A percentile compares a stretch with the other conserved stretches of the same genome.
phyloP scores from a whole-genome alignment of 2,888 invertebrate species.

The Galerucella pusilla region DNA sequence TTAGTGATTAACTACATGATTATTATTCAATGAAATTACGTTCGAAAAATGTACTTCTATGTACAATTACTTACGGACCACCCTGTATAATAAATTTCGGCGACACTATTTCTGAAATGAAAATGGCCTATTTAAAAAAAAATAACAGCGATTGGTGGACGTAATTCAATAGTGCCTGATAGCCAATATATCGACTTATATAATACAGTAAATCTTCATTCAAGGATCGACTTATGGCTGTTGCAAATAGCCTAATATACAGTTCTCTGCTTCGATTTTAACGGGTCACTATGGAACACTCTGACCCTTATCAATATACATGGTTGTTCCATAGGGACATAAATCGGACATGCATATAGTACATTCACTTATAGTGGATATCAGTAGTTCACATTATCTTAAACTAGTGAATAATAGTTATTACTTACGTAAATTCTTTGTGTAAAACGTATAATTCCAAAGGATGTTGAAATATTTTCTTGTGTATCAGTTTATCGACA shows the following conservation, averaged over 20 bases:
- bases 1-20: too few species aligned
- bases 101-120: not conserved
- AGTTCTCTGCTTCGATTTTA: conserved; percentile 44
- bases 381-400: not conserved
- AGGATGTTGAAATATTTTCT: too few species aligned
- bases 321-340: conserved; percentile 33
- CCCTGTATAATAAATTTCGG: not conserved
- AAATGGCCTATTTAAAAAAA: not conserved
- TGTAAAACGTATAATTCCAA: too few species aligned
- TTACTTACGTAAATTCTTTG: too few species aligned
- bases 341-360: conserved; percentile 18
- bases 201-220: conserved; percentile 47
- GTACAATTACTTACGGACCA: too few species aligned
- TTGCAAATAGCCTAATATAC: conserved; percentile 44
- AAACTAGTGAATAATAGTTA: too few species aligned
- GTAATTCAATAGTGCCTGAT: conserved; percentile 6
- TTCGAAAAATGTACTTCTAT: too few species aligned
- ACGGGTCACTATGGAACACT: conserved; percentile 42
- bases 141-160: not conserved
- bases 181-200: conserved; percentile 34
- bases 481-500: too few species aligned
- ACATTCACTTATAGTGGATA: conserved; percentile 13
- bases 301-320: conserved; percentile 41
- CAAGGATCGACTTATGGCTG: conserved; percentile 40
- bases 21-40: too few species aligned